phyloP scores from a whole-genome alignment of 2,888 invertebrate genomes.

The Eudemis profundana region DNA sequence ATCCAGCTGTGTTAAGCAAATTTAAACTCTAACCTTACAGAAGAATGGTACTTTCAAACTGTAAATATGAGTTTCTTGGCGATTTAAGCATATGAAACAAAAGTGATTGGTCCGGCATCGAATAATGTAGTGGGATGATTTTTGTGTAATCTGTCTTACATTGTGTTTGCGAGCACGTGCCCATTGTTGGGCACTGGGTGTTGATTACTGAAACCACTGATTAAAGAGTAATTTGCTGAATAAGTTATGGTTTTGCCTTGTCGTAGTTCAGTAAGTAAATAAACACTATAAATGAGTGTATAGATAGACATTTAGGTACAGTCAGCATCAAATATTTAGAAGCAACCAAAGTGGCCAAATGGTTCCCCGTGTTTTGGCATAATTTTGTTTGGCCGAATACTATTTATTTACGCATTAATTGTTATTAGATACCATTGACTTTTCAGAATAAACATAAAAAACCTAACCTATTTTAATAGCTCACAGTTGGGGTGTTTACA shows the following conservation, averaged over 20 bases:
- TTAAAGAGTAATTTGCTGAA: conserved; percentile 43
- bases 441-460: too few relatives aligned
- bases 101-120: conserved; percentile 60
- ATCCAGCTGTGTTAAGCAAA: conserved; percentile 39
- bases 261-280: conserved; percentile 12
- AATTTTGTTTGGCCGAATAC: too few relatives aligned
- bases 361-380: too few relatives aligned
- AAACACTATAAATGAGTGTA: too few relatives aligned
- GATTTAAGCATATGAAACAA: conserved; percentile 61
- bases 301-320: too few relatives aligned
- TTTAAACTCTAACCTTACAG: conserved; percentile 41
- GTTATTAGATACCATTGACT: too few relatives aligned
- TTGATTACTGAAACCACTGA: conserved; percentile 58
- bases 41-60: conserved; percentile 39
- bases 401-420: too few relatives aligned
- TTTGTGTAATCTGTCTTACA: conserved; percentile 66
- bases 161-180: conserved; percentile 65
- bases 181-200: conserved; percentile 59
- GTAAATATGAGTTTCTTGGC: conserved; percentile 49
- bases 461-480: too few relatives aligned
- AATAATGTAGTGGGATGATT: conserved; percentile 62
- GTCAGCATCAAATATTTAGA: too few relatives aligned
- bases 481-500: too few relatives aligned
- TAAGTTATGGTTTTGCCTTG: conserved; percentile 34
- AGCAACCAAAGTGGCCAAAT: too few relatives aligned